Percentiles rank a stretch among this genome's conserved stretches.
Conservation (phyloP, 1,140 invertebrate species). For the Galleria mellonella region DNA sequence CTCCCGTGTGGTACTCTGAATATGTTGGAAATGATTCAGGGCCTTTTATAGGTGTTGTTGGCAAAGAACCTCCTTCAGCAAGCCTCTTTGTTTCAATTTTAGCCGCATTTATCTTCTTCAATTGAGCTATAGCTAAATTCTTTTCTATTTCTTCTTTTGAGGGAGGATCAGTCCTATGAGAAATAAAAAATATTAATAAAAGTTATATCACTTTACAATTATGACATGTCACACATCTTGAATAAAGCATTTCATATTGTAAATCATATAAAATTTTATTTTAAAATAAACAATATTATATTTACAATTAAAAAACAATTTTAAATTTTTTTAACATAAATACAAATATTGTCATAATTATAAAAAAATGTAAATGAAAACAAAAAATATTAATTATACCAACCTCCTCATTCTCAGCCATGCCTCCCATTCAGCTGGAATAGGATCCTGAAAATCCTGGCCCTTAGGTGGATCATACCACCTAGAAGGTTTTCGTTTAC, state of each 20-base stretch:
- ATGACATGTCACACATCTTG: too few species aligned
- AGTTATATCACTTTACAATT: not conserved
- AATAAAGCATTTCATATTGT: too few species aligned
- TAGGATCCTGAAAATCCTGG: slow-evolving; percentile 79
- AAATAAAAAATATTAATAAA: not conserved
- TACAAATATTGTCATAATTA: too few species aligned
- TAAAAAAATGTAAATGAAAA: too few species aligned
- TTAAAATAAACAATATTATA: too few species aligned
- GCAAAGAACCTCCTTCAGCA: slow-evolving; percentile 45
- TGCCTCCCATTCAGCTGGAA: slow-evolving; percentile 89
- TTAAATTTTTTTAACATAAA: too few species aligned
- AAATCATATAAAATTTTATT: too few species aligned
- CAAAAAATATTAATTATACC: too few species aligned
- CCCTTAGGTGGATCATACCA: slow-evolving; percentile 82
- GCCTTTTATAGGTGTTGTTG: slow-evolving; percentile 31
- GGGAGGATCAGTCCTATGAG: slow-evolving; percentile 78
- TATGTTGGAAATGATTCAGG: slow-evolving; percentile 45
- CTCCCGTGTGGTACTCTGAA: slow-evolving; percentile 27
- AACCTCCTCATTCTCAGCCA: slow-evolving; percentile 84
- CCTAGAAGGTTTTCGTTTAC: slow-evolving; percentile 77
- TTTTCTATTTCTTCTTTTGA: slow-evolving; percentile 81
- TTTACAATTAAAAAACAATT: too few species aligned
- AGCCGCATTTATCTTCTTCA: slow-evolving; percentile 84
- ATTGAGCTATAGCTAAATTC: slow-evolving; percentile 81
- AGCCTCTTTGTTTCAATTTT: slow-evolving; percentile 73